Evolutionary conservation across 1,140 invertebrate genomes (phyloP), one percentile per base, ranked within the genome.

Genomic region (Pseudomyrmex cubaensis): DNA sequence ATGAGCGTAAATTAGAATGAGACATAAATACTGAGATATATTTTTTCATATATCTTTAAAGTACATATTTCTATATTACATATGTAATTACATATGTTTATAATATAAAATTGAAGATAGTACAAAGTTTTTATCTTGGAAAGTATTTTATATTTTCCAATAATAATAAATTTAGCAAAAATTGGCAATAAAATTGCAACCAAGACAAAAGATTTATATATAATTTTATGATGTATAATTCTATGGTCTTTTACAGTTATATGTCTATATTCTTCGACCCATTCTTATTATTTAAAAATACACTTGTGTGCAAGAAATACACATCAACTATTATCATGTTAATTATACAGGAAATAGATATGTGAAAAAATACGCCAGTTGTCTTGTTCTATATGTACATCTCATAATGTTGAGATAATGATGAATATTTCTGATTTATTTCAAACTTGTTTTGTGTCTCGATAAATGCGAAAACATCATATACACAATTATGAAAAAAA

Each of bases 401-500:
- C n/a, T 22, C 8, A 9, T 10, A 22, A 80, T 35, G 57, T 15
- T 44, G 44, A 57, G 46, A 80, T 48, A 50, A 15, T 72, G 48
- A 80, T 35, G n/a, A 80, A 80, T 50, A 77, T 69, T 78, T 80
- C 54, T 35, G 44, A 35, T 76, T 76, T 63, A 17, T 80, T 72
- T 50, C 35, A 48, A 80, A 72, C n/a, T 72, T 35, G 20, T 70
- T 78, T 78, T 35, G 35, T 35, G 70, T 44, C 15, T 80, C 44
- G 46, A 52, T 80, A 10, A 35, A 86, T 70, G 62, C 66, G 44
- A 74, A 84, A 4, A 35, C 66, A 75, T 74, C 64, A 25, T 85
- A 88, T 87, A 87, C 15, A 85, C 82, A 87, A 82, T 87, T 88
- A 87, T 57, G 75, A 87, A 70, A 75, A 66, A 70, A 75, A 66